phyloP scores from a whole-genome alignment of 64 coral and sea anemone genomes.

The Catalaphyllia jardinei region DNA sequence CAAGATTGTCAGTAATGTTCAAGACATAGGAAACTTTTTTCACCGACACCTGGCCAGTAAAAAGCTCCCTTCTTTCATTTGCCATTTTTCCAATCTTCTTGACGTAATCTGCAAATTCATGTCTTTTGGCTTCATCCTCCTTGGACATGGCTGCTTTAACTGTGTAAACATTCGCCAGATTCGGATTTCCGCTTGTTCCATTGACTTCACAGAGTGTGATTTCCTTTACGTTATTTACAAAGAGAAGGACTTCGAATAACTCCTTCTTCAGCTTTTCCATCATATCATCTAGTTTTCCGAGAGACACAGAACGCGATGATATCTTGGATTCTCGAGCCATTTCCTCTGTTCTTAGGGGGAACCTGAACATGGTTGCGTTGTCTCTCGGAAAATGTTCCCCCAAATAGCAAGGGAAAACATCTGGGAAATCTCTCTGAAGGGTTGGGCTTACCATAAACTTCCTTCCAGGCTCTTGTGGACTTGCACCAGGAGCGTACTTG shows the following conservation, averaged over 20 bases:
- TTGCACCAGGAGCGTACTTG: conserved; percentile 62
- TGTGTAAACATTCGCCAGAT: neutral
- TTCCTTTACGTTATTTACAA: conserved; percentile 67
- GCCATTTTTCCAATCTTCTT: conserved; percentile 20
- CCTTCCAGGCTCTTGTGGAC: conserved; percentile 42
- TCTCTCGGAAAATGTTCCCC: conserved; percentile 35
- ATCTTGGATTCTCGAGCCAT: conserved; percentile 41
- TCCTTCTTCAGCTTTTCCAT: conserved; percentile 54
- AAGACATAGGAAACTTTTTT: conserved; percentile 64
- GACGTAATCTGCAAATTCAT: conserved; percentile 38
- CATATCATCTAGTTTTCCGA: conserved; percentile 10
- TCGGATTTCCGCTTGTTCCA: neutral
- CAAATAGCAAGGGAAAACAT: conserved; percentile 71
- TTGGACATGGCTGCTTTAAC: conserved; percentile 17
- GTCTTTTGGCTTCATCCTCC: conserved; percentile 45
- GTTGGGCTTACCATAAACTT: conserved; percentile 2
- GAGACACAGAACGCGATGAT: neutral
- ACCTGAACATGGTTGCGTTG: conserved; percentile 66
- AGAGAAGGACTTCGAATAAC: conserved; percentile 56
- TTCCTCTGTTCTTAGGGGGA: conserved; percentile 41
- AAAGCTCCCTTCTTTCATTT: neutral
- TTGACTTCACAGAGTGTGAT: conserved; percentile 55
- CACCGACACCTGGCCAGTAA: neutral
- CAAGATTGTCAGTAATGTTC: conserved; percentile 30
- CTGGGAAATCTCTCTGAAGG: conserved; percentile 50